phyloP scores from a whole-genome alignment of 2,797 vertebrate species.

The Limosa lapponica region DNA sequence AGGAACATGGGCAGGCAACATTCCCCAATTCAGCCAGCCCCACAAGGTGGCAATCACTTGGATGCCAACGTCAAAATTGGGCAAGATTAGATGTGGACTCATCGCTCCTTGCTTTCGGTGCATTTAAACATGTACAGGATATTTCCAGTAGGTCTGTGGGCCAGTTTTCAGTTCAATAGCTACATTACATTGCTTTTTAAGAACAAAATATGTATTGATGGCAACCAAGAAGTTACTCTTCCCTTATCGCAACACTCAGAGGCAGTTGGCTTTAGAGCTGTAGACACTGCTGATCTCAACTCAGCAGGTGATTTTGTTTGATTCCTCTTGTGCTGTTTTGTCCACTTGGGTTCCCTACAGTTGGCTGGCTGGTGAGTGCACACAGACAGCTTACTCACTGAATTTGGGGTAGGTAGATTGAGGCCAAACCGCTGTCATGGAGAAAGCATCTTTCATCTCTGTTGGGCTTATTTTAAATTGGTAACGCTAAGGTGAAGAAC shows the following conservation, averaged over 20 bases:
- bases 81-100: background rate
- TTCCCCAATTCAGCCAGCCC: background rate
- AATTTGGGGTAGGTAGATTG: background rate
- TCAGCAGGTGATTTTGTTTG: background rate
- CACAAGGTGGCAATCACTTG: fast-evolving
- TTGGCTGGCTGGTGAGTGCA: background rate
- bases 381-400: background rate
- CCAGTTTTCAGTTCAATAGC: background rate
- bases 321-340: background rate
- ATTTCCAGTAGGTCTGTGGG: background rate
- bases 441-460: background rate
- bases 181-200: background rate
- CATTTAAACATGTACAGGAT: background rate
- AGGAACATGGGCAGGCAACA: background rate
- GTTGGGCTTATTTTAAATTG: background rate
- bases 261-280: background rate
- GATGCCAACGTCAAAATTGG: background rate
- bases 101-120: background rate
- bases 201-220: background rate
- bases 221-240: background rate
- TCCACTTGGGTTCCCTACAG: background rate
- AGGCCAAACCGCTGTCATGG: background rate
- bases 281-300: background rate
- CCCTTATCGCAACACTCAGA: background rate
- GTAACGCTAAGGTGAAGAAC: background rate